Percentiles rank a stretch among this genome's conserved stretches.
Conservation (phyloP, 64 coral and sea anemone genomes). For the Montipora sp. region DNA sequence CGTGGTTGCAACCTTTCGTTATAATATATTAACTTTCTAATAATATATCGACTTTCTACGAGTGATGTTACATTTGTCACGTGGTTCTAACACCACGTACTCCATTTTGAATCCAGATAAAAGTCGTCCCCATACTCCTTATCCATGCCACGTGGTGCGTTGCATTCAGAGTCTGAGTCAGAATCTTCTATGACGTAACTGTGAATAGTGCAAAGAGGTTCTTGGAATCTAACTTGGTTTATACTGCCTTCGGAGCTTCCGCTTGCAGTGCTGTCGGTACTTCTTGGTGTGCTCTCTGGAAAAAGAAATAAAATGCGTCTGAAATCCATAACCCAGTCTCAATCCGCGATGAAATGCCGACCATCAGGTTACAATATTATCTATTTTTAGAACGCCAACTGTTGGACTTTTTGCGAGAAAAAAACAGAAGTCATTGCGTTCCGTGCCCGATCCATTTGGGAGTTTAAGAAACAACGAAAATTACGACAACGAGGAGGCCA, state of each 20-base stretch:
- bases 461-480: no score
- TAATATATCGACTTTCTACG: no score
- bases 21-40: not conserved
- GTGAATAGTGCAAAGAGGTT: slow-evolving; percentile 77
- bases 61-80: not conserved
- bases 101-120: slow-evolving; percentile 57
- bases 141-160: slow-evolving; percentile 22
- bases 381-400: no score
- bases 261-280: slow-evolving; percentile 50
- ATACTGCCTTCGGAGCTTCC: slow-evolving; percentile 63
- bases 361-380: no score
- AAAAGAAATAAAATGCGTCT: not conserved
- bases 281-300: slow-evolving; percentile 16
- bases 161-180: slow-evolving; percentile 50
- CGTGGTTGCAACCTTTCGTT: not conserved
- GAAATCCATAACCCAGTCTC: no score
- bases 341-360: no score
- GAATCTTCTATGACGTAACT: slow-evolving; percentile 62
- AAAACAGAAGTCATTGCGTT: no score
- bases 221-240: slow-evolving; percentile 79
- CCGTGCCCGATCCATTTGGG: no score
- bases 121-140: slow-evolving; percentile 24
- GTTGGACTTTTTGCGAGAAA: no score
- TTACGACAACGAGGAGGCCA: no score
- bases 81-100: slow-evolving; percentile 58